Evolutionary conservation across 1,140 invertebrate genomes (phyloP).

Genomic region (Bombus sylvicola): DNA sequence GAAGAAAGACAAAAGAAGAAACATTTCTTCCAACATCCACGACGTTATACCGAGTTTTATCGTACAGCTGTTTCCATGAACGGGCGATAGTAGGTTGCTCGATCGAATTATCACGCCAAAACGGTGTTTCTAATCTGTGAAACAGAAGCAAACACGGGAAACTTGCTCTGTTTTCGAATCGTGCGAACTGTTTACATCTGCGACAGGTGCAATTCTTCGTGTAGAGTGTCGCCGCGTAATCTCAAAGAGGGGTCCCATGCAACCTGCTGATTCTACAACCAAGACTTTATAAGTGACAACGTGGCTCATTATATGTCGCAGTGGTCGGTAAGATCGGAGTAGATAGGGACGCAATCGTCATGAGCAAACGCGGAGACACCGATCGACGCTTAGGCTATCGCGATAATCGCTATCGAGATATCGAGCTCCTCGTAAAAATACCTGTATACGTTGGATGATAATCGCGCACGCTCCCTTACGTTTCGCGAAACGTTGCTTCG

Average conservation of each 20-base stretch:
- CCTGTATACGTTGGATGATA: background rate
- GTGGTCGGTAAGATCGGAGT: background rate
- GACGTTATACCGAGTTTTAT: too few relatives aligned
- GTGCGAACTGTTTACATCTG: conserved; percentile 40
- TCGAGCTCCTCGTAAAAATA: background rate
- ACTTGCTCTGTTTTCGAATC: too few relatives aligned
- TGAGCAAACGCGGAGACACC: background rate
- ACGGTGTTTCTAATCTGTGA: background rate
- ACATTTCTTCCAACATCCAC: too few relatives aligned
- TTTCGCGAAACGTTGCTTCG: background rate
- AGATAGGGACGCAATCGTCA: conserved; percentile 15
- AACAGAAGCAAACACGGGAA: background rate
- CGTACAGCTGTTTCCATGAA: too few relatives aligned
- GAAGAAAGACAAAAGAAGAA: too few relatives aligned
- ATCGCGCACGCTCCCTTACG: background rate
- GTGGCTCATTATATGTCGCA: conserved; percentile 16
- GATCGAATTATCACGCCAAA: background rate
- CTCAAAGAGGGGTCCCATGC: conserved; percentile 8
- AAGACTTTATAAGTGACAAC: conserved; percentile 30
- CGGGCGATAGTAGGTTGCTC: too few relatives aligned
- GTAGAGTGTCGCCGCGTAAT: conserved; percentile 10
- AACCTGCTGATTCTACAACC: conserved; percentile 39
- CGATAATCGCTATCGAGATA: too few relatives aligned
- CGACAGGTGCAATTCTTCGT: conserved; percentile 51
- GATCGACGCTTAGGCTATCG: background rate